Evolutionary conservation across 2,797 vertebrate genomes (phyloP), one percentile per base, ranked within the genome.

Genomic region (Delichon dasypus): DNA sequence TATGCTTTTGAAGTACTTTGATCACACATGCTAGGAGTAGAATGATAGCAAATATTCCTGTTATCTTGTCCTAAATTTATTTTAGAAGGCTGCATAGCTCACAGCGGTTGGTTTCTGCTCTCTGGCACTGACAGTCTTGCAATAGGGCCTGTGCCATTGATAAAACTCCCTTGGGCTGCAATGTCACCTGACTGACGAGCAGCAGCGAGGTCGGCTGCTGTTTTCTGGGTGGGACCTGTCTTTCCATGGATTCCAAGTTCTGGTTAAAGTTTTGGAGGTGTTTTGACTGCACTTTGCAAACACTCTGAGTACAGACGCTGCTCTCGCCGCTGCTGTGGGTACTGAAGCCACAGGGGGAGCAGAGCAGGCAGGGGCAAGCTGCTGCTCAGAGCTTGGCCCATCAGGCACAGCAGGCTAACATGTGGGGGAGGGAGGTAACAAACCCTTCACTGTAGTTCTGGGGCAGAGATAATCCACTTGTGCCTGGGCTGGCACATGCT

Each of bases 11-110:
- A 74, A 84, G 21, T 64, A 70, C 82, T 86, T 90, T 71, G 55
- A 70, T 76, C 71, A 17, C 57, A 64, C 23, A 70, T 85, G 42
- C 42, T 70, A 50, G 75, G 82, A 81, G 50, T 32, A 60, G 47
- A 83, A 60, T 55, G 66, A 88, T 71, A 71, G 77, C 85, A 85
- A 38, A 91, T 89, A 58, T 83, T 91, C 80, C 62, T 89, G 25
- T 89, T 89, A 45, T 77, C 84, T 82, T 88, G 74, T 65, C 78
- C 89, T 89, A 76, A 71, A 85, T 93, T 89, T 91, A 65, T 88
- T 94, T 89, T 83, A 94, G 85, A 88, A 88, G 82, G 57, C 79
- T 66, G 16, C 20, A 15, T 82, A 80, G 68, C 45, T 96, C 87
- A 77, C 4, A 8, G 89, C 76, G 60, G 45, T 58, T 85, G 86